Percentiles rank a stretch among this genome's conserved stretches.
These are phyloP conservation scores for Ophioninae sp. DNA, from an alignment of 2,888 invertebrate genomes.

Conservation along the genomic window DNA sequence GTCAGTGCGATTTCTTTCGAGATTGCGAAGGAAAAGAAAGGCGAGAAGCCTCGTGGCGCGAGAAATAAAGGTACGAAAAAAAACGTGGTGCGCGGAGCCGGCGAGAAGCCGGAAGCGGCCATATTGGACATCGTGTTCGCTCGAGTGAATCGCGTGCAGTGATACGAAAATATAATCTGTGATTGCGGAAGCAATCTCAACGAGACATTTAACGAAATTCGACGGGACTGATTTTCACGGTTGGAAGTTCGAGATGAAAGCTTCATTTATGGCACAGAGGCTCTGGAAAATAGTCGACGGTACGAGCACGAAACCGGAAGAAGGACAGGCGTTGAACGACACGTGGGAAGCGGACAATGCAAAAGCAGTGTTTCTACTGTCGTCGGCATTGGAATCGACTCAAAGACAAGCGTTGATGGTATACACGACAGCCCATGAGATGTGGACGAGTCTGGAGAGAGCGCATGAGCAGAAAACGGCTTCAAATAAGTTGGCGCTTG, in stretches of 20 bases:
- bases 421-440: conserved; percentile 52
- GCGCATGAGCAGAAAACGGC: conserved; percentile 42
- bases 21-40: neutral
- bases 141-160: conserved; percentile 5
- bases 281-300: conserved; percentile 27
- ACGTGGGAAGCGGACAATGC: conserved; percentile 35
- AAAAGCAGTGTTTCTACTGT: conserved; percentile 21
- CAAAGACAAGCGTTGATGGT: conserved; percentile 31
- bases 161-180: conserved; percentile 17
- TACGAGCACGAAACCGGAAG: neutral
- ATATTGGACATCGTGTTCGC: conserved; percentile 55
- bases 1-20: neutral
- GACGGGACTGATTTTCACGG: conserved; percentile 57
- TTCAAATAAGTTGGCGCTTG: conserved; percentile 36
- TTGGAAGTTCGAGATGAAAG: conserved; percentile 58
- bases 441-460: conserved; percentile 29
- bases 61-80: neutral
- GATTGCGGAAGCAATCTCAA: conserved; percentile 55
- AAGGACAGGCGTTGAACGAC: neutral
- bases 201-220: conserved; percentile 81
- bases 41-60: conserved; percentile 15
- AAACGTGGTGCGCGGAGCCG: conserved; percentile 2
- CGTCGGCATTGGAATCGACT: conserved; percentile 22
- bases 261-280: conserved; percentile 29
- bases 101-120: conserved; percentile 2